Evolutionary conservation across 2,797 vertebrate genomes (phyloP).

Genomic region (Myoxocephalus aenaeus): DNA sequence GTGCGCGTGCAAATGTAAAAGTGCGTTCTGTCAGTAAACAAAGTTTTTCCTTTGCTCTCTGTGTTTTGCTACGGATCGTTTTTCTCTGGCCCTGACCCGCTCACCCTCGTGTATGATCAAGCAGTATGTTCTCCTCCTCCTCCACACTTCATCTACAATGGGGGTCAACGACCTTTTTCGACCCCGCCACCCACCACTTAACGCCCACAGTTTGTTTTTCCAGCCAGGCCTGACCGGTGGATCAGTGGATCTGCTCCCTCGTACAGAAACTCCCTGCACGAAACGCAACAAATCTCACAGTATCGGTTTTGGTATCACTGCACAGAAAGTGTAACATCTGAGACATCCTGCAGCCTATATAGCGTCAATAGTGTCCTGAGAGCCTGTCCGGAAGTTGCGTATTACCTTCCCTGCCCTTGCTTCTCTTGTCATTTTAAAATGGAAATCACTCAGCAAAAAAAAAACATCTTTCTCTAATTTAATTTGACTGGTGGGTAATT

Average conservation of each 20-base stretch:
- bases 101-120: constrained; percentile 56
- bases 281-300: constrained; percentile 38
- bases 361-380: constrained; percentile 48
- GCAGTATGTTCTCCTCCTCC: constrained; percentile 69
- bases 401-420: constrained; percentile 27
- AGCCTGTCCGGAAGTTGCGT: constrained; percentile 30
- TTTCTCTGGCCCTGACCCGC: constrained; percentile 50
- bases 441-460: constrained; percentile 16
- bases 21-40: constrained; percentile 12
- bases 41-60: constrained; percentile 38
- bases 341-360: constrained; percentile 60
- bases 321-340: constrained; percentile 62
- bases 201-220: constrained; percentile 67
- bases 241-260: constrained; percentile 31
- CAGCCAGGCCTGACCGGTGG: constrained; percentile 35
- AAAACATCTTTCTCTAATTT: constrained; percentile 38
- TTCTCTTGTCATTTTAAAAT: background rate
- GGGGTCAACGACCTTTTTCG: constrained; percentile 73
- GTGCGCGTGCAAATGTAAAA: background rate
- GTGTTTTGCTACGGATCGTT: constrained; percentile 39
- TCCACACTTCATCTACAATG: constrained; percentile 74
- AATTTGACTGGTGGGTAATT: constrained; percentile 8
- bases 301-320: constrained; percentile 59
- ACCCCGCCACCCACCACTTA: constrained; percentile 68
- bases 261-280: constrained; percentile 11